Conservation (phyloP, 2,797 vertebrate genomes). For the Propithecus perrieri region DNA sequence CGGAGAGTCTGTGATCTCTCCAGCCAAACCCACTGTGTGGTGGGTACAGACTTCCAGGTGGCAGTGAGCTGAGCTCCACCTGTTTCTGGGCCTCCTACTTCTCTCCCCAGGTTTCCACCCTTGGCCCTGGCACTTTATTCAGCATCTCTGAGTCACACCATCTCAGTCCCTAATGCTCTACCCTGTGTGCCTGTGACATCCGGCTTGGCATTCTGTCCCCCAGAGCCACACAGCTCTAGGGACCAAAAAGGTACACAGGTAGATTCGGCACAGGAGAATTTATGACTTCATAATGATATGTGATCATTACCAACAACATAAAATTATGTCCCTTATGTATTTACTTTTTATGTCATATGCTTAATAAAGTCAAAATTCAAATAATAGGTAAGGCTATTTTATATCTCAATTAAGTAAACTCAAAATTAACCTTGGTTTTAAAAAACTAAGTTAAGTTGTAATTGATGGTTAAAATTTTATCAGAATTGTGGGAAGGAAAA, state of each 20-base stretch:
- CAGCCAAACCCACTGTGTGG: rapidly evolving
- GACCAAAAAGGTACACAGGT: not conserved
- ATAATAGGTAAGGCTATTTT: not conserved
- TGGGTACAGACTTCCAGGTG: not conserved
- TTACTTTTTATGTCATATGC: not conserved
- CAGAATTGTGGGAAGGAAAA: not conserved
- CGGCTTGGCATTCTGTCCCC: not conserved
- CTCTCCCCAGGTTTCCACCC: not conserved
- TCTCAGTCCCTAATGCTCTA: not conserved
- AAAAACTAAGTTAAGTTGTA: not conserved
- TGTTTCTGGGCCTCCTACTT: not conserved
- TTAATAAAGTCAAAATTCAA: conserved; percentile 18
- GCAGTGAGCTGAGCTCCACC: rapidly evolving
- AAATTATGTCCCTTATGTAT: not conserved
- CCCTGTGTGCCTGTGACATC: not conserved
- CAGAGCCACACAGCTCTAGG: not conserved
- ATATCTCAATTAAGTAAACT: not conserved
- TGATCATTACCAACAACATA: not conserved
- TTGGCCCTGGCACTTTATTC: not conserved
- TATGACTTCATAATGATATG: not conserved
- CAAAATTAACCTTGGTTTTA: not conserved
- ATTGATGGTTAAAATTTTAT: not conserved
- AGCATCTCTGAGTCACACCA: rapidly evolving
- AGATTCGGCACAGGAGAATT: not conserved
- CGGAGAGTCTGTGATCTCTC: not conserved